Percentiles rank a stretch among this genome's conserved stretches.
Conservation (phyloP, 2,888 invertebrate species). For the Myopa testacea region DNA sequence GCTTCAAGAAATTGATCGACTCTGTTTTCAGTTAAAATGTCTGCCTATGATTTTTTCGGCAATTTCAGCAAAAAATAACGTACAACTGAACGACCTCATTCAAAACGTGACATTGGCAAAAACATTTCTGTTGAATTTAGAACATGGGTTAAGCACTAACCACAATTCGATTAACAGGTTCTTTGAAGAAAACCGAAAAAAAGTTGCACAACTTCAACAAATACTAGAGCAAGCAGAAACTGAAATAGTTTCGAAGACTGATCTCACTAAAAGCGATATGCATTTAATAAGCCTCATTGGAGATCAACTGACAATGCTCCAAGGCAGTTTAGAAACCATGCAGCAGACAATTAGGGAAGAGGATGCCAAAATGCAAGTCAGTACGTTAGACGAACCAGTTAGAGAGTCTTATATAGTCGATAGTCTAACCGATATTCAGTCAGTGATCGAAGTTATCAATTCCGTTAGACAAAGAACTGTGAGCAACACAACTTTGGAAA, state of each 20-base stretch:
- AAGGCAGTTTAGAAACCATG: slow-evolving; percentile 49
- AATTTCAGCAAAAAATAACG: slow-evolving; percentile 27
- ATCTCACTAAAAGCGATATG: slow-evolving; percentile 53
- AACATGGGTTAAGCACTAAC: slow-evolving; percentile 56
- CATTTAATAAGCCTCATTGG: slow-evolving; percentile 56
- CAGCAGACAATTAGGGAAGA: not conserved
- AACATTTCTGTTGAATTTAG: slow-evolving; percentile 56
- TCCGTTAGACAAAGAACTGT: slow-evolving; percentile 24
- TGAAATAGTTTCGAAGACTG: slow-evolving; percentile 54
- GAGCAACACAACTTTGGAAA: slow-evolving; percentile 42
- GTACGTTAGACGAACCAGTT: not conserved
- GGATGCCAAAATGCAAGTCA: not conserved
- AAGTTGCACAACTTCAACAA: slow-evolving; percentile 54
- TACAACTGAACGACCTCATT: slow-evolving; percentile 50
- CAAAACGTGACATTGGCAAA: slow-evolving; percentile 55
- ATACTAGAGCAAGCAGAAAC: slow-evolving; percentile 54
- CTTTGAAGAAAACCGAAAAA: slow-evolving; percentile 54
- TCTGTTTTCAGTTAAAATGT: slow-evolving; percentile 55
- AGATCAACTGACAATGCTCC: slow-evolving; percentile 54
- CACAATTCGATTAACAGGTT: slow-evolving; percentile 52
- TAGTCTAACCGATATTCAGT: not conserved
- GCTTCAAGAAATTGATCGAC: slow-evolving; percentile 62
- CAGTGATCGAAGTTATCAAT: slow-evolving; percentile 37
- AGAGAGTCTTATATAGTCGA: not conserved
- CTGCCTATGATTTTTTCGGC: slow-evolving; percentile 23